These are phyloP conservation scores for Atta texana DNA, from an alignment of 1,140 invertebrate species.

Conservation along the genomic window DNA sequence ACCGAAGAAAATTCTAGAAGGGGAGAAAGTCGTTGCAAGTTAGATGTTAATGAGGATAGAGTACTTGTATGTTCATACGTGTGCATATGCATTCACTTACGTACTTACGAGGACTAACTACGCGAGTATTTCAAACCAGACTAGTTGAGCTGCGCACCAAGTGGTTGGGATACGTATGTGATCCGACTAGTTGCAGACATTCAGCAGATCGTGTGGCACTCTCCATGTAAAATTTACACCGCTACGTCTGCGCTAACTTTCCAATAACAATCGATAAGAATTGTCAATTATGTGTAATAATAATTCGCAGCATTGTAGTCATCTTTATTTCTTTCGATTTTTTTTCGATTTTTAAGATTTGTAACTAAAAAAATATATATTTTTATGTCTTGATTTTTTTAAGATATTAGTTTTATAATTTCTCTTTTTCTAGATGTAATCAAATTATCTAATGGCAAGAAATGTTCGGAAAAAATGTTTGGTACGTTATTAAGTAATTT, in stretches of 20 bases:
- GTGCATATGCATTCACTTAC: slow-evolving; percentile 44
- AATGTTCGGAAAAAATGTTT: background rate
- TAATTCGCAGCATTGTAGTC: background rate
- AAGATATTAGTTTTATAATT: background rate
- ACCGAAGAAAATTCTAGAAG: slow-evolving; percentile 20
- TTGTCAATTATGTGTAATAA: background rate
- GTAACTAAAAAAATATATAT: background rate
- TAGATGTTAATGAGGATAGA: slow-evolving; percentile 66
- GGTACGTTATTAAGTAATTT: background rate
- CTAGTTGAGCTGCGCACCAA: slow-evolving; percentile 52
- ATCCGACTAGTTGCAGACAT: slow-evolving; percentile 57
- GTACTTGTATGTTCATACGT: slow-evolving; percentile 31
- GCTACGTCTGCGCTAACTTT: slow-evolving; percentile 43
- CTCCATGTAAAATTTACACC: slow-evolving; percentile 60
- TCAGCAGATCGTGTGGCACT: slow-evolving; percentile 54
- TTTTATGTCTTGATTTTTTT: background rate
- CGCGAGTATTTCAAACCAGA: slow-evolving; percentile 21
- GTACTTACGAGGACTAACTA: slow-evolving; percentile 53
- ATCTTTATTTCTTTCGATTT: background rate
- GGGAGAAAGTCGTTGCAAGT: slow-evolving; percentile 15
- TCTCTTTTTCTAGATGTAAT: background rate
- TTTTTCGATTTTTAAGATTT: background rate
- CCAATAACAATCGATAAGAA: background rate
- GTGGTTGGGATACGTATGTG: slow-evolving; percentile 64
- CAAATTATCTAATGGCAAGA: background rate